Evolutionary conservation across 2,797 vertebrate species (phyloP).

Genomic region (Potorous gilbertii): DNA sequence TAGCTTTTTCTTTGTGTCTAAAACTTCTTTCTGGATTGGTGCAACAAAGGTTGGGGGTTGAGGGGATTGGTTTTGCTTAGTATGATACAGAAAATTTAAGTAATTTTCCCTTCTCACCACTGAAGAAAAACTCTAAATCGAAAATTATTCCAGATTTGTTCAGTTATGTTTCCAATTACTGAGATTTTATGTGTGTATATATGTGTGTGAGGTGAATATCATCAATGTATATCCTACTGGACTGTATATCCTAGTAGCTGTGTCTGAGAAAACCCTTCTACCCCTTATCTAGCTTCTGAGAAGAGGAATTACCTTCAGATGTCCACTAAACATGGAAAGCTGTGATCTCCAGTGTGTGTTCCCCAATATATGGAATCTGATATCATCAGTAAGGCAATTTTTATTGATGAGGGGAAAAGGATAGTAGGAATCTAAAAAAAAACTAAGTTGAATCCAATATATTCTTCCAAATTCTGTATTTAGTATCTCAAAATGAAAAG

Average conservation of each 20-base stretch:
- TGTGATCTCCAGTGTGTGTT: conserved; percentile 45
- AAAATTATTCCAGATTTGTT: conserved; percentile 32
- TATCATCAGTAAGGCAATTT: conserved; percentile 1
- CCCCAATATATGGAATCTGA: conserved; percentile 11
- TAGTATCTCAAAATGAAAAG: conserved; percentile 29
- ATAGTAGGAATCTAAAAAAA: not conserved
- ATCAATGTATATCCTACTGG: not conserved
- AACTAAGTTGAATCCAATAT: not conserved
- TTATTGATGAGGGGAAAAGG: not conserved
- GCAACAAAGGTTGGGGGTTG: not conserved
- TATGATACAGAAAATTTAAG: conserved; percentile 10
- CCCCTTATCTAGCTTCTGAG: conserved; percentile 28
- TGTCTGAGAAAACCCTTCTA: conserved; percentile 14
- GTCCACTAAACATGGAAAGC: conserved; percentile 1
- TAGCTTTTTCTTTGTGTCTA: conserved; percentile 29
- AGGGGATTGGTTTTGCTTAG: conserved; percentile 13
- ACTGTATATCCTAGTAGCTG: conserved; percentile 19
- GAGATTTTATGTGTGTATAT: conserved; percentile 22
- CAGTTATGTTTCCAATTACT: conserved; percentile 13
- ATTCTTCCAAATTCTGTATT: conserved; percentile 34
- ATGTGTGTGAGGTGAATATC: not conserved
- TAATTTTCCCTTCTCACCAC: conserved; percentile 18
- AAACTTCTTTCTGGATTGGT: not conserved
- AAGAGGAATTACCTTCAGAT: conserved; percentile 14
- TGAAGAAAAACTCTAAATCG: conserved; percentile 26